A percentile compares a stretch with the other conserved stretches of the same genome.
These are phyloP conservation scores for Rattus rattus DNA, from an alignment of 2,113 vertebrate species.

Conservation along the genomic window DNA sequence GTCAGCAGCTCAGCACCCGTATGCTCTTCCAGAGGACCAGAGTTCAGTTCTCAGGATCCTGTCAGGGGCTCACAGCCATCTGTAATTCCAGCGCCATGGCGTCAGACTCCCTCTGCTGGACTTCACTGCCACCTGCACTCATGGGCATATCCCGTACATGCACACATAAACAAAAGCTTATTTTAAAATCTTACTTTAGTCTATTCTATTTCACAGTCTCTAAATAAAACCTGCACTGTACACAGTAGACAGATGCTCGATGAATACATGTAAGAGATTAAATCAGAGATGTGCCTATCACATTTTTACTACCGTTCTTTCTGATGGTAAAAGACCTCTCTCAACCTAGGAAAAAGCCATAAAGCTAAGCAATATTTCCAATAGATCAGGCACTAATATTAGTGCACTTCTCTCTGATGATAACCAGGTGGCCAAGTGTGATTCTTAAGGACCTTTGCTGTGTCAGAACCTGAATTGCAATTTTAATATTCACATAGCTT, in stretches of 20 bases:
- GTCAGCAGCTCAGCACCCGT: not conserved
- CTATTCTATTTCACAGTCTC: not conserved
- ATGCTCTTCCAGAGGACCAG: not conserved
- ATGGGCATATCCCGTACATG: no score
- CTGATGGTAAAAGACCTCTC: not conserved
- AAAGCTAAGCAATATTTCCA: not conserved
- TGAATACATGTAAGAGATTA: not conserved
- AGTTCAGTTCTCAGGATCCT: not conserved
- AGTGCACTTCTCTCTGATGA: not conserved
- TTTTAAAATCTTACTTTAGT: slow-evolving; percentile 21
- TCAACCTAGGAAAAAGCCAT: not conserved
- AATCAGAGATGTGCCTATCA: not conserved
- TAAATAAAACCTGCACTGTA: not conserved
- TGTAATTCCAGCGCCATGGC: not conserved
- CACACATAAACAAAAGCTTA: no score
- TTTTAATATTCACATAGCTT: not conserved
- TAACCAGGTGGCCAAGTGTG: not conserved
- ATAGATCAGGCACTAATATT: not conserved
- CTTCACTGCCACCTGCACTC: no score
- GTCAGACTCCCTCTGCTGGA: not conserved
- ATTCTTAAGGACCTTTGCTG: not conserved
- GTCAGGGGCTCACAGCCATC: no score
- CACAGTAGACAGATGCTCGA: not conserved
- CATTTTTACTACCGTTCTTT: not conserved
- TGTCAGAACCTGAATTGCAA: not conserved